Base-by-base conservation (phyloP, 2,113 vertebrate genomes). In the Pleuronectes platessa region DNA sequence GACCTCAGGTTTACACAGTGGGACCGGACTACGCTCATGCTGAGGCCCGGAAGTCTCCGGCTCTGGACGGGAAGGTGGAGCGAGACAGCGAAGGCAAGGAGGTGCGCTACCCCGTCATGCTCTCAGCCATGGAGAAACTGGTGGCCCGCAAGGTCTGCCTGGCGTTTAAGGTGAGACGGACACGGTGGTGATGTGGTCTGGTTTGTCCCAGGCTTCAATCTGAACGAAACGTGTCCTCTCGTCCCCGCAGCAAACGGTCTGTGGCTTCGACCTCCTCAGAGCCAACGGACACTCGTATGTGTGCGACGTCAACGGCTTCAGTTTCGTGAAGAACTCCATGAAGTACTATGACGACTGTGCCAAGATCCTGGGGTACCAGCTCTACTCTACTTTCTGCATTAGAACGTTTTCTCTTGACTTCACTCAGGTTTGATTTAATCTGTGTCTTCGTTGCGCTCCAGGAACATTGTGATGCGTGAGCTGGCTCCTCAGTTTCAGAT, bases 291-390 rank as follows among this genome's bases (percentile, higher is more conserved):
- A 99, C 90, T 99, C 97, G 0, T 99, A 97, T 12, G 98, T 99
- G 51, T 99, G 98, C 0, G 98, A 99, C 0, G 98, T 99, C 86
- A 99, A 99, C 0, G 98, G 98, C 60, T 99, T 99, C 94, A 99
- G 98, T 78, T 99, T 99, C 59, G 98, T 99, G 87, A 99, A 99
- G 95, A 99, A 99, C 90, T 99, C 98, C 0, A 99, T 99, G 98
- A 99, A 99, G 90, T 99, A 99, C 78, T 99, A 99, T 0, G 98
- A 99, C 21, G 98, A 99, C 91, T 99, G 98, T 90, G 97, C 98
- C 91, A 99, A 99, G 94, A 99, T 99, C 88, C 94, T 99, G 0
- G 98, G 98, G 98, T 99, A 95, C 60, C 13, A 53, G 10, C 20
- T 15, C 55, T 74, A 23, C 1, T 7, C 24, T 55, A 59, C 18